Conservation (phyloP, 2,113 vertebrate genomes). For the Picathartes gymnocephalus region DNA sequence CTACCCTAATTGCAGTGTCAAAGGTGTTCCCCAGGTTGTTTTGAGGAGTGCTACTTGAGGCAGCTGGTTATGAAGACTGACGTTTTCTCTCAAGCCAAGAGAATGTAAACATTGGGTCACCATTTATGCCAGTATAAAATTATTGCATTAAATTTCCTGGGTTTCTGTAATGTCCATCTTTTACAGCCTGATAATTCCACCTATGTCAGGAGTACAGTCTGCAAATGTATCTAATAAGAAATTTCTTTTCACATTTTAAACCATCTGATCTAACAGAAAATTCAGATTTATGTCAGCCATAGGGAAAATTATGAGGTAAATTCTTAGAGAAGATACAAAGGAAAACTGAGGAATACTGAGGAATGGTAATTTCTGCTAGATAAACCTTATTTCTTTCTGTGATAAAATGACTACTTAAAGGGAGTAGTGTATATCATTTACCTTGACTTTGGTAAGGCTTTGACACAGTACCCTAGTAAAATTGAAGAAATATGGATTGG, state of each 20-base stretch:
- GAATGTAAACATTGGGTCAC: not conserved
- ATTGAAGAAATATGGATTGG: not conserved
- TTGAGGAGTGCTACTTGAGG: not conserved
- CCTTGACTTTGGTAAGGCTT: not conserved
- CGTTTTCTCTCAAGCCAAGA: not conserved
- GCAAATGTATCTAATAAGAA: not conserved
- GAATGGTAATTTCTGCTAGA: not conserved
- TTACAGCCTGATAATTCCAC: not conserved
- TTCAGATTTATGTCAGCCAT: not conserved
- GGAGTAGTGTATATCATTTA: not conserved
- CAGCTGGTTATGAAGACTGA: not conserved
- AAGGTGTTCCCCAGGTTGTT: not conserved
- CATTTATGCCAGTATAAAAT: not conserved
- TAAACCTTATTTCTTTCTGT: not conserved
- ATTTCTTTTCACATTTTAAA: not conserved
- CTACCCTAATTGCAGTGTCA: not conserved
- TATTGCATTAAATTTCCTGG: not conserved
- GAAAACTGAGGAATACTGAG: not conserved
- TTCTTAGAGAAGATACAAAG: not conserved
- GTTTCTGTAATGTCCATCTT: not conserved
- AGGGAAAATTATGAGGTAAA: not conserved
- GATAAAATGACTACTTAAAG: not conserved
- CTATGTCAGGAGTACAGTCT: not conserved
- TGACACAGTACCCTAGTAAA: not conserved
- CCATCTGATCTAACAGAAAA: not conserved